phyloP scores from a whole-genome alignment of 92 coral and sea anemone genomes.

The Zoanthus gigantus region DNA sequence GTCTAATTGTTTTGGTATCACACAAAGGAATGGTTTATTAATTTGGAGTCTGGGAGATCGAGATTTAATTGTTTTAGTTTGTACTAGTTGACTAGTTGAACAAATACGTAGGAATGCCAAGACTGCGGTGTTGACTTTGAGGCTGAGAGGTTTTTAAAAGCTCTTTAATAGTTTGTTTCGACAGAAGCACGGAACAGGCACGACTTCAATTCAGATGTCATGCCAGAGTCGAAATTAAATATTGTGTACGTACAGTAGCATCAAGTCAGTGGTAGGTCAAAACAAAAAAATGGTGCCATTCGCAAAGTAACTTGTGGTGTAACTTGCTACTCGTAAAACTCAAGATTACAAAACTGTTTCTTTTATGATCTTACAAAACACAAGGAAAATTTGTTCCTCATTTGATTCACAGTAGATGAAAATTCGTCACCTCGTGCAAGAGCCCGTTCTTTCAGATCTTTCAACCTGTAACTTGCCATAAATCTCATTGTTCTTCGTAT shows the following conservation, averaged over 20 bases:
- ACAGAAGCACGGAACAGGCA: slow-evolving; percentile 37
- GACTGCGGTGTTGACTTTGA: too few relatives aligned
- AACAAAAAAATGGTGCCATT: not conserved
- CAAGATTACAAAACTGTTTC: too few relatives aligned
- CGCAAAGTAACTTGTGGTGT: not conserved
- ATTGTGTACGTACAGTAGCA: slow-evolving; percentile 24
- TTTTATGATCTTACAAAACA: not conserved
- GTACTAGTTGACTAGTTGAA: too few relatives aligned
- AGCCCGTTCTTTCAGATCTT: not conserved
- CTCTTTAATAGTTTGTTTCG: slow-evolving; percentile 1
- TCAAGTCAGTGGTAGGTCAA: slow-evolving; percentile 7
- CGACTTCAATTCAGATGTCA: slow-evolving; percentile 44
- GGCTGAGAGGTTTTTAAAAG: too few relatives aligned
- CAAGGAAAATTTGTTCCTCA: slow-evolving; percentile 4
- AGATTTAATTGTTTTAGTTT: too few relatives aligned
- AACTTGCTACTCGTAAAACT: slow-evolving; percentile 5
- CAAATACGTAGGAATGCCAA: too few relatives aligned
- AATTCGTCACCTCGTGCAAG: not conserved
- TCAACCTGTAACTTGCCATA: too few relatives aligned
- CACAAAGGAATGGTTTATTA: too few relatives aligned
- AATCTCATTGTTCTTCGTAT: too few relatives aligned
- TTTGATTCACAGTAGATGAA: not conserved
- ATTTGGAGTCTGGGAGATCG: too few relatives aligned
- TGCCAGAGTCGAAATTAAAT: slow-evolving; percentile 45
- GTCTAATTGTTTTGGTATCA: too few relatives aligned